Evolutionary conservation across 2,797 vertebrate genomes (phyloP), one percentile per base, ranked within the genome.

Genomic region (Eulemur mongoz): DNA sequence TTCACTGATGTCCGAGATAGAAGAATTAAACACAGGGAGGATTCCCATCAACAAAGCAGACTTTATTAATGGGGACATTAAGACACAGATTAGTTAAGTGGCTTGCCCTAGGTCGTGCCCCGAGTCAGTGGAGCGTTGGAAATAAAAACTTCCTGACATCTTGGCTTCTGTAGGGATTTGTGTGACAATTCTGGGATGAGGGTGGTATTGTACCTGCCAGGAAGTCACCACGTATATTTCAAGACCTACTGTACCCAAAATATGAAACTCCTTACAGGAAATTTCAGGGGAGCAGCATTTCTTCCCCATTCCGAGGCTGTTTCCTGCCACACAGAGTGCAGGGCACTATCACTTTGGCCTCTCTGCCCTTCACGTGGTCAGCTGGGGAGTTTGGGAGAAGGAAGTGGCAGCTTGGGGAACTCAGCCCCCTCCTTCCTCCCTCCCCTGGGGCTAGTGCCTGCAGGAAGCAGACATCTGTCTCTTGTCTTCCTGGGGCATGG

Each of bases 401-500:
- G 40, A 23, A 27, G 30, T 5, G 40, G 50, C 20, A 2, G 18
- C 5, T 38, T 13, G 43, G 59, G 75, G 13, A 52, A 25, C 81
- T 23, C 30, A 7, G 30, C 25, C 9, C 4, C 4, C 23, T 30
- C 18, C 9, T 40, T 18, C 12, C 1, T 35, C 27, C 23, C 38
- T n/a, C 32, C 30, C 70, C 25, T 4, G 38, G 38, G 14, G 14
- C 14, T 3, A 17, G 22, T 1, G 27, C 27, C 57, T 43, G 54
- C 32, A 52, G 88, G n/a, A 89, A 78, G 30, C 17, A 18, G 43
- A 6, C 14, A 0, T 17, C 10, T 6, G 17, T 18, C 6, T 61
- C 48, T 4, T 7, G 52, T 70, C 25, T 59, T 69, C 4, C 0
- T 11, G 27, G 5, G 23, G 27, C 4, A 1, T 7, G n/a, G 38